Conservation (phyloP, 1,140 invertebrate species). For the Paracyclopina nana region DNA sequence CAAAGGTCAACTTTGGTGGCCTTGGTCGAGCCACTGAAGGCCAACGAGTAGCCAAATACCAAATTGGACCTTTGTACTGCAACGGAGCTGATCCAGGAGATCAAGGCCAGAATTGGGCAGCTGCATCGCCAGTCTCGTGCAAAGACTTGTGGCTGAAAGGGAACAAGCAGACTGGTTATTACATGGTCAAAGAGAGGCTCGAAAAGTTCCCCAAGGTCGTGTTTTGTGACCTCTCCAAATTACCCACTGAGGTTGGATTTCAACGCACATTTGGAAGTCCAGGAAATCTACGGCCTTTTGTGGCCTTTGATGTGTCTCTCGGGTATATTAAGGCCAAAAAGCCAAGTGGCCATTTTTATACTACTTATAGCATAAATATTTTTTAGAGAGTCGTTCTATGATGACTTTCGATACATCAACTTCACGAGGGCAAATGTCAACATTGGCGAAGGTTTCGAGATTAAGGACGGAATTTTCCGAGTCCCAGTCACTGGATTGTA, state of each 20-base stretch:
- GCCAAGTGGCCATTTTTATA: not conserved
- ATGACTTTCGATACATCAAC: conserved; percentile 3
- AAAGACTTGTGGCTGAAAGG: not conserved
- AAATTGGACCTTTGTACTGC: not conserved
- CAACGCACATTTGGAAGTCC: not conserved
- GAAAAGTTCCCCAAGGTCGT: not conserved
- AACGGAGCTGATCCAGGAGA: not conserved
- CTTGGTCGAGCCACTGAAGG: not conserved
- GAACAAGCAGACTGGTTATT: not conserved
- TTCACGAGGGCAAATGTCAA: conserved; percentile 1
- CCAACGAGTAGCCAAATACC: not conserved
- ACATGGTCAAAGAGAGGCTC: not conserved
- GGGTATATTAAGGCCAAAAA: not conserved
- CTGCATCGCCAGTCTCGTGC: not conserved
- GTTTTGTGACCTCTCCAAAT: not conserved
- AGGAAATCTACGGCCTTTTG: not conserved
- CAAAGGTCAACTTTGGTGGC: not conserved
- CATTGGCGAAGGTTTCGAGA: not conserved
- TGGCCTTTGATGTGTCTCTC: not conserved
- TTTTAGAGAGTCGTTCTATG: not conserved
- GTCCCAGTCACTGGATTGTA: not conserved
- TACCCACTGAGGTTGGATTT: not conserved
- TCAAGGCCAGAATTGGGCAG: not conserved
- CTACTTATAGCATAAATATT: not conserved
- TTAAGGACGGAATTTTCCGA: not conserved